A percentile compares a stretch with the other conserved stretches of the same genome.
Evolutionary conservation across 2,888 invertebrate genomes (phyloP).

Genomic region (Leptogaster cylindrica): DNA sequence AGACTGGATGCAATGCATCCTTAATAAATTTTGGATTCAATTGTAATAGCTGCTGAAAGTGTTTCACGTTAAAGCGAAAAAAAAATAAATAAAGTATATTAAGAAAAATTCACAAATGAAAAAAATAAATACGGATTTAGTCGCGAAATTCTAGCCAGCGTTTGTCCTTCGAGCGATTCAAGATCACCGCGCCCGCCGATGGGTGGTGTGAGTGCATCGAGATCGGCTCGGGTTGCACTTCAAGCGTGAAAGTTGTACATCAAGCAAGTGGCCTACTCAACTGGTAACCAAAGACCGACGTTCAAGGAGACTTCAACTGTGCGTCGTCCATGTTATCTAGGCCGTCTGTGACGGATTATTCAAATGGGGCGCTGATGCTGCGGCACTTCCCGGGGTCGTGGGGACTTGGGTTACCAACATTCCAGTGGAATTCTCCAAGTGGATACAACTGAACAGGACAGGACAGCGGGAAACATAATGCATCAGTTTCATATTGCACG

Average conservation of each 20-base stretch:
- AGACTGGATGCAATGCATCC: too few species aligned
- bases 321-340: constrained; percentile 1
- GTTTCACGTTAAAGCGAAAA: too few species aligned
- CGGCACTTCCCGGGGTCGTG: not conserved
- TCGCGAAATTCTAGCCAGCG: not conserved
- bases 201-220: constrained; percentile 4
- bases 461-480: not conserved
- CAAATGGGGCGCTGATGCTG: constrained; percentile 2
- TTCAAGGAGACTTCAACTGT: constrained; percentile 9
- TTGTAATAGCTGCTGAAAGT: too few species aligned
- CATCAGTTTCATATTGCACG: not conserved
- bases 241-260: constrained; percentile 13
- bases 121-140: too few species aligned
- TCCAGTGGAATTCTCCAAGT: not conserved
- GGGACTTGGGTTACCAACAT: not conserved
- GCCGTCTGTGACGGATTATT: constrained; percentile 11
- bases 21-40: too few species aligned
- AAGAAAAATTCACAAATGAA: not conserved
- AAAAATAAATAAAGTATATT: not conserved
- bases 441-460: not conserved
- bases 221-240: not conserved
- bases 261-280: constrained; percentile 16
- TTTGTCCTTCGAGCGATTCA: constrained; percentile 7
- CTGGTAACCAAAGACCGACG: constrained; percentile 3
- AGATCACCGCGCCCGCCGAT: not conserved